Evolutionary conservation across 2,888 invertebrate genomes (phyloP).

Genomic region (Pantelozetes paolii): DNA sequence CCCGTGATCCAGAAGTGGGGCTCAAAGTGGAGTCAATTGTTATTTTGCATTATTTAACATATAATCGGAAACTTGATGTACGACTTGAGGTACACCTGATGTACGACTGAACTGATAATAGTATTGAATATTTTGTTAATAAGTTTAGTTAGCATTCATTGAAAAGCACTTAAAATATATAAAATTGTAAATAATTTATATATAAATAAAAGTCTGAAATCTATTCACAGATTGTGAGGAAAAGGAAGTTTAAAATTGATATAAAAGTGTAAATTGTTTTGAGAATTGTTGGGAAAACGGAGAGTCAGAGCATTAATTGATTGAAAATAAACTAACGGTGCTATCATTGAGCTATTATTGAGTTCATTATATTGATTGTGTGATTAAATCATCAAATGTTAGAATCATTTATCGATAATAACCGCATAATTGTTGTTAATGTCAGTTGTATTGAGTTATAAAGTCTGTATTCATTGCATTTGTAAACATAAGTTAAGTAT

Average conservation of each 20-base stretch:
- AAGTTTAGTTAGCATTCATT: constrained; percentile 4
- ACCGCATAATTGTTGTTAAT: constrained; percentile 17
- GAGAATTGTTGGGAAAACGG: neutral
- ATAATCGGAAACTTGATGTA: neutral
- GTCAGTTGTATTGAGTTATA: constrained; percentile 21
- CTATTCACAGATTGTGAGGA: constrained; percentile 1
- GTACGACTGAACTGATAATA: constrained; percentile 3
- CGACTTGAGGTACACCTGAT: neutral
- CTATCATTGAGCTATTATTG: neutral
- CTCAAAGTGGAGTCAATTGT: neutral
- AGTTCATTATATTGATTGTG: neutral
- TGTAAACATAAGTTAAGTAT: constrained; percentile 29
- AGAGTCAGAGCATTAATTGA: neutral
- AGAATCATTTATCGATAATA: neutral
- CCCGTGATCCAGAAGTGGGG: neutral
- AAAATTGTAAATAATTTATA: constrained; percentile 32
- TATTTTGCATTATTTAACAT: neutral
- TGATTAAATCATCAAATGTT: neutral
- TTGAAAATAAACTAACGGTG: constrained; percentile 8
- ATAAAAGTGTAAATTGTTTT: constrained; percentile 5
- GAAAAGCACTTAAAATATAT: constrained; percentile 17
- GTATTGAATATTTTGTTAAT: constrained; percentile 11
- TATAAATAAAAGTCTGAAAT: constrained; percentile 12
- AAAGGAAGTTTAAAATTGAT: neutral
- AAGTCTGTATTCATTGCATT: constrained; percentile 12